Evolutionary conservation across 2,797 vertebrate genomes (phyloP).

Genomic region (Danionella dracula): DNA sequence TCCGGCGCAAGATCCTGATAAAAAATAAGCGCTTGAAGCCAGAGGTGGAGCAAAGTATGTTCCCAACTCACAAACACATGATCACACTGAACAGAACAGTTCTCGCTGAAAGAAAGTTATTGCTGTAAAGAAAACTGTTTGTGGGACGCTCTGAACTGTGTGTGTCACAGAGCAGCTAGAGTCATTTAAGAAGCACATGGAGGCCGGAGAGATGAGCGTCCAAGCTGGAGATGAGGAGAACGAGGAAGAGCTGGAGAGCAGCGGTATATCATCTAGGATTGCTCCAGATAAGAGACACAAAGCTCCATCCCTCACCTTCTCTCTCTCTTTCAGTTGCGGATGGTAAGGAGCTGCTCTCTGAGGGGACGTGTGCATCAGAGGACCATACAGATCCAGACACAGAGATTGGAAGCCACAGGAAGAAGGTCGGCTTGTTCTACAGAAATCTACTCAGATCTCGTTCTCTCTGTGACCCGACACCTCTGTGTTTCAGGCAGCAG

Average conservation of each 20-base stretch:
- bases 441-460: too few relatives aligned
- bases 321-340: constrained; percentile 61
- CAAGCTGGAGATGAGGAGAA: constrained; percentile 90
- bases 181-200: constrained; percentile 96
- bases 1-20: constrained; percentile 96
- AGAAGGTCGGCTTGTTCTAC: constrained; percentile 62
- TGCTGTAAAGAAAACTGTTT: too few relatives aligned
- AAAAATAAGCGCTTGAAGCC: constrained; percentile 98
- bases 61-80: not conserved
- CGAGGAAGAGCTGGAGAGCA: constrained; percentile 86
- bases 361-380: constrained; percentile 78
- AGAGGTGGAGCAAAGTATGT: constrained; percentile 96
- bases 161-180: constrained; percentile 86
- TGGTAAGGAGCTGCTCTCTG: constrained; percentile 86
- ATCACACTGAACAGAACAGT: too few relatives aligned
- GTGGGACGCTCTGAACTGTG: not conserved
- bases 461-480: not conserved
- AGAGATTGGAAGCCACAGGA: constrained; percentile 81
- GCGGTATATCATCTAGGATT: constrained; percentile 59
- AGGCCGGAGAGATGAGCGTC: constrained; percentile 88
- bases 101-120: too few relatives aligned
- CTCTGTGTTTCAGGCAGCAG: constrained; percentile 68
- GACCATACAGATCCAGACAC: constrained; percentile 82
- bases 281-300: too few relatives aligned
- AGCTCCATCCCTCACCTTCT: too few relatives aligned